A percentile compares a stretch with the other conserved stretches of the same genome.
Evolutionary conservation across 2,797 vertebrate genomes (phyloP).

Genomic region (Gallinago nigripennis): DNA sequence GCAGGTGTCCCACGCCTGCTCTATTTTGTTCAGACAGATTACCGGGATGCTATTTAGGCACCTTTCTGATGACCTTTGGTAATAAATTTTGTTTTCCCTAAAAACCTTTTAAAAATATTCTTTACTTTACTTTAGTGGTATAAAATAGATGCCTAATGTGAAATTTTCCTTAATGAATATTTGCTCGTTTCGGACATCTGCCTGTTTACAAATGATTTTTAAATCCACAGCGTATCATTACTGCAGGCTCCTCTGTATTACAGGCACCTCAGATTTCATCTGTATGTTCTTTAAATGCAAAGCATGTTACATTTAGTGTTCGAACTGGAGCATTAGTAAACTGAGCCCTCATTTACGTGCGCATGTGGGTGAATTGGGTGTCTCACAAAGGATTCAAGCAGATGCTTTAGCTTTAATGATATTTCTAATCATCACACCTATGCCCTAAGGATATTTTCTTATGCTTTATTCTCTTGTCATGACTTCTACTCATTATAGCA

Average conservation of each 20-base stretch:
- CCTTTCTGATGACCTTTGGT: neutral
- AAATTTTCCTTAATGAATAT: slow-evolving; percentile 3
- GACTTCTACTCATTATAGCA: slow-evolving; percentile 45
- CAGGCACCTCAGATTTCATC: slow-evolving; percentile 41
- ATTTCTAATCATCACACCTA: slow-evolving; percentile 73
- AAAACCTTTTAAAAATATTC: neutral
- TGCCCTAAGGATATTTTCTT: slow-evolving; percentile 65
- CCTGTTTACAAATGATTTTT: neutral
- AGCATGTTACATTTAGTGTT: slow-evolving; percentile 49
- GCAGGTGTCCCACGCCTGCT: neutral
- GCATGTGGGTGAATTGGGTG: slow-evolving; percentile 46
- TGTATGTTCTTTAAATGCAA: slow-evolving; percentile 56
- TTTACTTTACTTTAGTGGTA: neutral
- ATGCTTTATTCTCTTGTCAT: slow-evolving; percentile 60
- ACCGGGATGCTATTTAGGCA: neutral
- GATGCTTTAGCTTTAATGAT: slow-evolving; percentile 69
- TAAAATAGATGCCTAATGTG: neutral
- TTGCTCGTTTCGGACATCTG: slow-evolving; percentile 39
- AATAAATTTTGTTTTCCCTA: neutral
- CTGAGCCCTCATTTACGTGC: slow-evolving; percentile 27
- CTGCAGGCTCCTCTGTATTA: neutral
- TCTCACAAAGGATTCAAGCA: slow-evolving; percentile 63
- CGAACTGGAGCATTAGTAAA: slow-evolving; percentile 56
- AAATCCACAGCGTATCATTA: neutral
- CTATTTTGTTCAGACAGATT: neutral